Conservation (phyloP, 2,113 vertebrate species). For the Callopanchax toddi region DNA sequence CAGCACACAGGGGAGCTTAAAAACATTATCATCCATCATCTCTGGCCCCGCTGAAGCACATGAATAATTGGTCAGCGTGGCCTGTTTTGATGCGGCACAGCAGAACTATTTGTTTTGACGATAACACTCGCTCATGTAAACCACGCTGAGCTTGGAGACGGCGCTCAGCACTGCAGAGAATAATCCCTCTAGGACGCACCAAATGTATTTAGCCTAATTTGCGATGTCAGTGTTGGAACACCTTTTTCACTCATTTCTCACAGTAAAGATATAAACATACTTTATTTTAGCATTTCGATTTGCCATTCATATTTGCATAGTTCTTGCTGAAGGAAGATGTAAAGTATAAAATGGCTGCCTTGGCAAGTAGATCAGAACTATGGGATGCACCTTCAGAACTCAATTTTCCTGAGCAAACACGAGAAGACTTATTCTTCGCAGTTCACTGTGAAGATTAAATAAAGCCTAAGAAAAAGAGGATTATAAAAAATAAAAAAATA, state of each 20-base stretch:
- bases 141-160: constrained; percentile 29
- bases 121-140: constrained; percentile 16
- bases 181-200: constrained; percentile 6
- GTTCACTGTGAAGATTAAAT: constrained; percentile 62
- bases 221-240: constrained; percentile 4
- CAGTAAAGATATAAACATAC: too few relatives aligned
- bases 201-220: constrained; percentile 13
- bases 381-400: background rate
- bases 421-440: constrained; percentile 21
- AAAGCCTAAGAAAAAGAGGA: constrained; percentile 48
- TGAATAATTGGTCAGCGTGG: constrained; percentile 58
- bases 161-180: constrained; percentile 2
- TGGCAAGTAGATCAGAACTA: background rate
- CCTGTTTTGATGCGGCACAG: constrained; percentile 51
- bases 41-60: constrained; percentile 38
- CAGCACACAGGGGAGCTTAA: constrained; percentile 41
- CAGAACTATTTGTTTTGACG: constrained; percentile 46
- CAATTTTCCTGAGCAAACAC: constrained; percentile 19
- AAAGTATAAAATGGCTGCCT: constrained; percentile 12
- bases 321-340: background rate
- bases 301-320: background rate
- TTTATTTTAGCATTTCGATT: background rate
- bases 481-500: constrained; percentile 19
- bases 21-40: constrained; percentile 67
- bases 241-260: background rate